Evolutionary conservation across 2,113 vertebrate species (phyloP).

Genomic region (Pomatostomus ruficeps): DNA sequence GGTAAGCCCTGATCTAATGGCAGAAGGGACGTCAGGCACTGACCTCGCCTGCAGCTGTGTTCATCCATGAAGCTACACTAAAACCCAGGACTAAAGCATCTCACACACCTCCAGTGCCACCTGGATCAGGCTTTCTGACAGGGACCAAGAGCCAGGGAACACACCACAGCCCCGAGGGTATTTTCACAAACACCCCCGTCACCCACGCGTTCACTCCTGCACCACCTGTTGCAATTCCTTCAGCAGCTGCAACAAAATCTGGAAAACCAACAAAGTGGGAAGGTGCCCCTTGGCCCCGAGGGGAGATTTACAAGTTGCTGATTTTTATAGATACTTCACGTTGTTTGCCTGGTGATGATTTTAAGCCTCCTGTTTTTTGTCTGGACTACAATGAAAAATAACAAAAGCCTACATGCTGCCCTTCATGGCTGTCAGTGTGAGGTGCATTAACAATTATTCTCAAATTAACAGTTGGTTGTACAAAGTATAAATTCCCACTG

Average conservation of each 20-base stretch:
- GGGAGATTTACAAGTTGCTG: not conserved
- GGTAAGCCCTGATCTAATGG: not conserved
- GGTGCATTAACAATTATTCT: not conserved
- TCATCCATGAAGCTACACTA: accelerated
- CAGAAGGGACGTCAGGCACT: not conserved
- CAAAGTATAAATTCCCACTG: not conserved
- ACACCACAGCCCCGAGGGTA: not conserved
- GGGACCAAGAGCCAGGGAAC: not conserved
- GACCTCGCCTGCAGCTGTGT: not conserved
- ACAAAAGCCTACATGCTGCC: not conserved
- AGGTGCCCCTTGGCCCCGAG: not conserved
- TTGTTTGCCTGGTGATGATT: not conserved
- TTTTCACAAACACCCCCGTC: not conserved
- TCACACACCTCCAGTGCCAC: not conserved
- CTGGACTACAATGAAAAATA: not conserved
- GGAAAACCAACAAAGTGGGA: not conserved
- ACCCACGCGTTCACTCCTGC: accelerated
- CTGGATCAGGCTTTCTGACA: not conserved
- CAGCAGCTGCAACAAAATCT: not conserved
- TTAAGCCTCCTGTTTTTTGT: not conserved
- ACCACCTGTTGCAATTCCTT: not conserved
- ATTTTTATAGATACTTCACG: not conserved
- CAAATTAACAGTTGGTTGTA: not conserved
- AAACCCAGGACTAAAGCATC: accelerated
- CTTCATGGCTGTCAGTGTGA: not conserved